These are phyloP conservation scores for Odocoileus hemionus DNA, from an alignment of 2,113 vertebrate species.

Conservation along the genomic window DNA sequence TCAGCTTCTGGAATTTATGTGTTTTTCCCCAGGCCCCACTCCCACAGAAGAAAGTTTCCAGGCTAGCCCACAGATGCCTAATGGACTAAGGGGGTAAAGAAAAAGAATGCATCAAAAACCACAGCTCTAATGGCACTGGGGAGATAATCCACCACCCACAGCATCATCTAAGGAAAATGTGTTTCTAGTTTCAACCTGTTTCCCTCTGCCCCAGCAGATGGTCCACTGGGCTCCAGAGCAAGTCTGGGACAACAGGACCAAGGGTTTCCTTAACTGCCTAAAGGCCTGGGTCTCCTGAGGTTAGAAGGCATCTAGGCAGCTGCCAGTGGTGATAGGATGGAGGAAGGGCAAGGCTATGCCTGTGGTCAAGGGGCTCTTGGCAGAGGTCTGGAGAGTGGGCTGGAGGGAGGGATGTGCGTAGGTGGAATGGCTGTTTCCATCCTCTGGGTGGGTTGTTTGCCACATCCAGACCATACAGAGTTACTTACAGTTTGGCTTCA, in stretches of 20 bases:
- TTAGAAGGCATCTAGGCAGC: neutral
- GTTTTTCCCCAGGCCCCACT: neutral
- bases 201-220: neutral
- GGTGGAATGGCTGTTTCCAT: neutral
- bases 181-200: neutral
- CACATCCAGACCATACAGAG: neutral
- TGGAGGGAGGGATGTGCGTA: neutral
- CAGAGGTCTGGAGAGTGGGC: neutral
- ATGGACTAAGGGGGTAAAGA: no score
- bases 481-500: neutral
- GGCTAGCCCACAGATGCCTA: neutral
- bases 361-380: slow-evolving; percentile 17
- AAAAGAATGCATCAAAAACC: neutral
- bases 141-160: neutral
- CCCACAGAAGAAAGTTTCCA: neutral
- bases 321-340: neutral
- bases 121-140: neutral
- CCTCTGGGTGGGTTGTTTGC: neutral
- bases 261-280: neutral
- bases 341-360: neutral
- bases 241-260: neutral
- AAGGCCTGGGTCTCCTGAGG: neutral
- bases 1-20: neutral
- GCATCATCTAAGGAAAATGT: neutral
- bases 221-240: neutral